Base-by-base conservation (phyloP, 2,797 vertebrate species). In the Acridotheres tristis region DNA sequence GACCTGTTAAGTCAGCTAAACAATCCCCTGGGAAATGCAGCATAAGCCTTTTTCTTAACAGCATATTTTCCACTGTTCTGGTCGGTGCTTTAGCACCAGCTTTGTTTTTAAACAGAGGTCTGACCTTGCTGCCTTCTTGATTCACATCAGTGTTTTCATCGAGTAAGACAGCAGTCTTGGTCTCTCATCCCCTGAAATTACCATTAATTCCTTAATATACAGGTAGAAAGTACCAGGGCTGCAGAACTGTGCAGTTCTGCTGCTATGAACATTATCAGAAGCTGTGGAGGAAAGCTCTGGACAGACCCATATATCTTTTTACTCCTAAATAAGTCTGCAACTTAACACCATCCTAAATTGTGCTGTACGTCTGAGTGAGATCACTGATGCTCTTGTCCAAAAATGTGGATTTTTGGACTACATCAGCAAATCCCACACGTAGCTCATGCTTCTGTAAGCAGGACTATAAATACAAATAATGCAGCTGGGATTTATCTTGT, bases 401-500 rank as follows among this genome's bases (percentile, higher is more conserved):
- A 96, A 94, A 92, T 94, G 91, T 93, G 90, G 89, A 91, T 96
- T 96, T 97, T 97, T 93, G 71, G 79, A 88, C 91, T 78, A 67
- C 80, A 94, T 95, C 96, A 96, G 96, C 95, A 94, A 93, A 95
- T 97, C 89, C 88, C 57, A 88, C 91, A 88, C 4, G 74, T 95
- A 93, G 71, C 86, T 97, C 80, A 38, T 94, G 93, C 94, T 94
- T 96, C 88, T 95, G 67, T 97, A 96, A 96, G 94, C 94, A 93
- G 94, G 93, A 85, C 96, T 95, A 96, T 96, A 96, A 95, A 96
- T 97, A 96, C 90, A 91, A 94, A 87, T 91, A 95, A 96, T 51
- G 81, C 95, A 94, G 93, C 91, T 96, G 91, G 91, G 93, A 93
- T 97, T 96, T 96, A 93, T 94, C 93, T 74, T 90, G 57, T 85